phyloP scores from a whole-genome alignment of 2,888 invertebrate genomes.

The Tipula helvola region DNA sequence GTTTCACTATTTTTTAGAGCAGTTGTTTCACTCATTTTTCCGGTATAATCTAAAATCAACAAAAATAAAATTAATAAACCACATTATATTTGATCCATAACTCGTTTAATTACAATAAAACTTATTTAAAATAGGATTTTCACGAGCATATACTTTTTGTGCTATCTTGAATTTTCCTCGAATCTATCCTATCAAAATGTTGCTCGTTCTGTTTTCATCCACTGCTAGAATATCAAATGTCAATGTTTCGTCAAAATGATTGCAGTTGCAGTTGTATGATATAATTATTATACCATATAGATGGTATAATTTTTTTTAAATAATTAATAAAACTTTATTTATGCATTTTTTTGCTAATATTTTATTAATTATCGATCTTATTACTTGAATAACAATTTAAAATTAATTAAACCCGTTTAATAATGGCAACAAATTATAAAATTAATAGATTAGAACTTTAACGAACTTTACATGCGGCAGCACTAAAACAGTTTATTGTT shows the following conservation, averaged over 20 bases:
- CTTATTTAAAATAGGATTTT: not conserved
- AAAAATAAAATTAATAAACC: not conserved
- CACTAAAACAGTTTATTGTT: not conserved
- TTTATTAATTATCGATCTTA: not conserved
- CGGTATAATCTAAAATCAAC: not conserved
- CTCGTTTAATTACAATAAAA: not conserved
- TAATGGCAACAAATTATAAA: too few species aligned
- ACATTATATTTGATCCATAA: not conserved
- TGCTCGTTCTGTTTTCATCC: not conserved
- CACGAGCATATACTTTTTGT: not conserved
- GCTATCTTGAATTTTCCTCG: not conserved
- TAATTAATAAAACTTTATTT: not conserved
- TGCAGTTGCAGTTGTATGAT: too few species aligned
- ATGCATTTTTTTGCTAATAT: not conserved
- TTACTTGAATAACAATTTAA: too few species aligned
- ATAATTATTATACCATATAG: not conserved
- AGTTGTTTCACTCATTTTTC: not conserved
- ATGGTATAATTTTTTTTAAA: not conserved
- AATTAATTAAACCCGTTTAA: too few species aligned
- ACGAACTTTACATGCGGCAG: not conserved
- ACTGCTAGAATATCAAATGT: not conserved
- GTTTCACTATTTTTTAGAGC: not conserved
- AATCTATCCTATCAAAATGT: not conserved
- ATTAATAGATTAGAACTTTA: not conserved
- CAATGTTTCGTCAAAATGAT: not conserved